Evolutionary conservation across 2,888 invertebrate genomes (phyloP), one percentile per base, ranked within the genome.

Genomic region (Maniola hyperantus): DNA sequence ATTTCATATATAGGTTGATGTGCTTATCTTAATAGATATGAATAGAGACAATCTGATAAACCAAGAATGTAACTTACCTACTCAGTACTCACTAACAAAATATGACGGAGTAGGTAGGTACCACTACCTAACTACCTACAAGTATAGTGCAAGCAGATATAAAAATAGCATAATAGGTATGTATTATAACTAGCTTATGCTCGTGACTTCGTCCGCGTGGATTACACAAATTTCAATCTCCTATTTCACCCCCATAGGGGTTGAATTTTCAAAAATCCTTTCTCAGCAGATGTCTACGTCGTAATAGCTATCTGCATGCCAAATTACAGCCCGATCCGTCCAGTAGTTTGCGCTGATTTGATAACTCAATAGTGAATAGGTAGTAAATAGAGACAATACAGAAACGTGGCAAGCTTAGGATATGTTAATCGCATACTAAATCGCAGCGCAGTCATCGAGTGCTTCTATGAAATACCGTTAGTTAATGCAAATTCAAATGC

Each of bases 391-490:
- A 65, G 65, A 67, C 66, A 26, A 26, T 68, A 66, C 62, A 66
- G 61, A 63, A 60, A 69, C 68, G 69, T 72, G 68, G 59, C 66
- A 67, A 48, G 48, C 48, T 48, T 7, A 8, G 48, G 48, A 48
- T 48, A 73, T 72, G 67, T 66, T 70, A 71, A 70, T 72, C 71
- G 68, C 73, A 69, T 71, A 70, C 67, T 67, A 64, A 68, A 66
- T 67, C 60, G 67, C 65, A 68, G 39, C 60, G 67, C 65, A 68
- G 68, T 48, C 57, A 69, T 65, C 64, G 62, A 53, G 62, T 50
- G 67, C 65, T 67, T 72, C 66, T 65, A 64, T 66, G n/a, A 64
- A 53, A 63, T 59, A 71, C 74, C 73, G 74, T 73, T 74, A 74
- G 39, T 51, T 63, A 59, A 71, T 69, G 68, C 59, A 66, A 71